These are phyloP conservation scores for Neotoxoptera formosana DNA, from an alignment of 1,140 invertebrate genomes.

Conservation along the genomic window DNA sequence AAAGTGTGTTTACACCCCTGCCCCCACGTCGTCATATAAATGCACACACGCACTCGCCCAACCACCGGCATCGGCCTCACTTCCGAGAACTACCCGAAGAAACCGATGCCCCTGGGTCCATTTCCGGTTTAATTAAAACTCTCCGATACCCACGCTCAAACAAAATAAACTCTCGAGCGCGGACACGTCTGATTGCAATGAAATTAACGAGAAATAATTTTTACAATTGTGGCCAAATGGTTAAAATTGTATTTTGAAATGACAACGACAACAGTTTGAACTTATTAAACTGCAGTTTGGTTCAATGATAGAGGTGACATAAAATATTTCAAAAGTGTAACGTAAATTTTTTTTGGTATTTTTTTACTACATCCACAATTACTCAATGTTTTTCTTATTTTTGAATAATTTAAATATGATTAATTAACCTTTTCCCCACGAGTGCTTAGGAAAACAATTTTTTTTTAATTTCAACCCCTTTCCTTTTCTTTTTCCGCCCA, in stretches of 20 bases:
- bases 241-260: no score
- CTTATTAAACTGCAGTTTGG: neutral
- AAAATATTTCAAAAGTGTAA: neutral
- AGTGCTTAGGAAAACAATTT: neutral
- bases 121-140: conserved; percentile 49
- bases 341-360: neutral
- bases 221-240: neutral
- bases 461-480: no score
- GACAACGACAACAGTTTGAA: neutral
- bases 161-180: neutral
- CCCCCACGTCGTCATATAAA: neutral
- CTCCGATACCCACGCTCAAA: neutral
- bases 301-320: neutral
- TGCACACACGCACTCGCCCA: neutral
- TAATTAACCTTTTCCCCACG: neutral
- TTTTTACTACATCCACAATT: no score
- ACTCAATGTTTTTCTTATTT: neutral
- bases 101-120: neutral
- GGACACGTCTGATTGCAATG: neutral
- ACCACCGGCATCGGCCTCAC: neutral
- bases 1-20: conserved; percentile 17
- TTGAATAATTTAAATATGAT: neutral
- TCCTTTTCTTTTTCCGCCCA: no score
- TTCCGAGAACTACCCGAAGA: neutral
- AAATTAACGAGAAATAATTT: neutral